These are phyloP conservation scores for Sphaerophoria rueppellii DNA, from an alignment of 2,888 invertebrate genomes.

Conservation along the genomic window DNA sequence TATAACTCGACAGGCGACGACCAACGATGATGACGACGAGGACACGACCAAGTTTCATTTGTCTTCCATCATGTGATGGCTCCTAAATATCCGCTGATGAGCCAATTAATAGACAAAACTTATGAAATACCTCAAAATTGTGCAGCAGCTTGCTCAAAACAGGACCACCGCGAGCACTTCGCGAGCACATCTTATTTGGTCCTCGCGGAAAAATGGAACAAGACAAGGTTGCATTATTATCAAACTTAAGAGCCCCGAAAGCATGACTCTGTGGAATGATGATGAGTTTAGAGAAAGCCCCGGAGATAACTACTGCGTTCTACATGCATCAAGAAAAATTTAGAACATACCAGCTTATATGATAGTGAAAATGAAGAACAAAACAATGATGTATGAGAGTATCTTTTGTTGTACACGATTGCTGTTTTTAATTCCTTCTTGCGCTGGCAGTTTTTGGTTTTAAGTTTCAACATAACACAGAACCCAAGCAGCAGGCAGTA, in stretches of 20 bases:
- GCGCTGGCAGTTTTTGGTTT: slow-evolving; percentile 47
- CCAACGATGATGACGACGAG: neutral
- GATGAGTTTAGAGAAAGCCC: slow-evolving; percentile 5
- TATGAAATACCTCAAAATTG: slow-evolving; percentile 30
- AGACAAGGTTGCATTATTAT: slow-evolving; percentile 57
- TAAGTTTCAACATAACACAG: neutral
- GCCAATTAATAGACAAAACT: slow-evolving; percentile 39
- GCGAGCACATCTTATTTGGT: slow-evolving; percentile 16
- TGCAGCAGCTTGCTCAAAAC: neutral
- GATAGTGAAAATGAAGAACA: slow-evolving; percentile 24
- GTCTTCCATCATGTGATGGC: neutral
- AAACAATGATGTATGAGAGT: slow-evolving; percentile 16
- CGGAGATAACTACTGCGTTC: neutral
- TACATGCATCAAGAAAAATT: neutral
- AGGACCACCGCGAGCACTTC: neutral
- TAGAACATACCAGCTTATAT: slow-evolving; percentile 58
- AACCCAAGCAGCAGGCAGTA: too few species aligned
- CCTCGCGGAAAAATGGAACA: slow-evolving; percentile 37
- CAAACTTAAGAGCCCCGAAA: slow-evolving; percentile 26
- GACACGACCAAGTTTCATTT: slow-evolving; percentile 33
- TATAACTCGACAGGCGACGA: neutral
- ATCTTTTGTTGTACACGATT: slow-evolving; percentile 59
- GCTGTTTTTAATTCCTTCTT: slow-evolving; percentile 64
- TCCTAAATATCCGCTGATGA: slow-evolving; percentile 38
- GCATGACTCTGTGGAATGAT: slow-evolving; percentile 35